Evolutionary conservation across 2,113 vertebrate species (phyloP).

Genomic region (Benitochromis conjunctus): DNA sequence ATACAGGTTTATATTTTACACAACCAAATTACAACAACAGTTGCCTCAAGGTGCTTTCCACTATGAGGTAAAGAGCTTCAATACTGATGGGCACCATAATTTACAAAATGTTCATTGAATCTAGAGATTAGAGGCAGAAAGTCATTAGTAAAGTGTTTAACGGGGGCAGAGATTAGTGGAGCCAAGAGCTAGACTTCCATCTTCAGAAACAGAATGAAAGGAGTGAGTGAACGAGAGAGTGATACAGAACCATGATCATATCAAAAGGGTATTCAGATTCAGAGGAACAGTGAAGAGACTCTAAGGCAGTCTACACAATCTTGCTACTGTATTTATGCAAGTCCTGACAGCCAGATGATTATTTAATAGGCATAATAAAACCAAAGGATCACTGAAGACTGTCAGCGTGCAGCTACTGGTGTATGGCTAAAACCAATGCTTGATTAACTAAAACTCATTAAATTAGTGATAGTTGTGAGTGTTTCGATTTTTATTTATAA

Average conservation of each 20-base stretch:
- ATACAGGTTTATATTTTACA: neutral
- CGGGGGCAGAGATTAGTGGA: neutral
- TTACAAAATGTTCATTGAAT: neutral
- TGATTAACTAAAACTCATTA: neutral
- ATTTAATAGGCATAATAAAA: neutral
- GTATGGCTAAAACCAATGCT: neutral
- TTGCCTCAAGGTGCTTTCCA: neutral
- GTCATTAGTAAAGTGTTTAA: neutral
- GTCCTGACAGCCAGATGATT: neutral
- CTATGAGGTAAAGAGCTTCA: neutral
- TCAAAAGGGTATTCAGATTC: neutral
- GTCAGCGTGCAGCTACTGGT: neutral
- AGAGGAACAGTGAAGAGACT: neutral
- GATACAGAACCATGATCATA: neutral
- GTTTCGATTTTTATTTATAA: neutral
- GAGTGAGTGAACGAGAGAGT: neutral
- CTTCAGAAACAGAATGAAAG: neutral
- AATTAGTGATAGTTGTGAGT: neutral
- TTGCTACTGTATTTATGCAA: neutral
- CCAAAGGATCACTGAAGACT: neutral
- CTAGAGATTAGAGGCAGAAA: neutral
- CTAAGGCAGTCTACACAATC: neutral
- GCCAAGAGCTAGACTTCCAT: neutral
- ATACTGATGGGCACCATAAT: neutral
- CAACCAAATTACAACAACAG: neutral